These are phyloP conservation scores for Podotricha telesiphe DNA, from an alignment of 2,888 invertebrate species.

Conservation along the genomic window DNA sequence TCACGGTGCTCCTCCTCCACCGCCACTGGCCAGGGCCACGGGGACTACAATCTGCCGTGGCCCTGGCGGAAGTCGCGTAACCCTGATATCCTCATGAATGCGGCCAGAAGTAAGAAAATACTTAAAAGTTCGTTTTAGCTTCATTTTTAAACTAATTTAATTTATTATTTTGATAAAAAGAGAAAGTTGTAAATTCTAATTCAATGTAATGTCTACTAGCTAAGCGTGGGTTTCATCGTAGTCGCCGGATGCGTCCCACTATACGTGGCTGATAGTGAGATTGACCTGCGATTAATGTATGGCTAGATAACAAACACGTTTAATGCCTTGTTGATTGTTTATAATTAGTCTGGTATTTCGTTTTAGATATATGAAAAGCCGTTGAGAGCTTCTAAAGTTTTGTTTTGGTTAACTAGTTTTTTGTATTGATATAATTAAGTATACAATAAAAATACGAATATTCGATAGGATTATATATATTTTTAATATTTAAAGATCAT, in stretches of 20 bases:
- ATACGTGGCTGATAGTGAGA: slow-evolving; percentile 8
- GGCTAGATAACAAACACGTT: slow-evolving; percentile 9
- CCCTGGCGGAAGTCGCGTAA: too few relatives aligned
- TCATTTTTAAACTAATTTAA: too few relatives aligned
- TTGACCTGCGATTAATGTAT: slow-evolving; percentile 12
- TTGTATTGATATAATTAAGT: background rate
- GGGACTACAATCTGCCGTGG: too few relatives aligned
- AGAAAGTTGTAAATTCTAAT: background rate
- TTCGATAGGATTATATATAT: background rate
- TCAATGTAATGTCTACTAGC: background rate
- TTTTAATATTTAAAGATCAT: too few relatives aligned
- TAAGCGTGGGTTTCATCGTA: slow-evolving; percentile 11
- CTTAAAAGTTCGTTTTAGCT: too few relatives aligned
- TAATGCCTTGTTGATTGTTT: slow-evolving; percentile 14
- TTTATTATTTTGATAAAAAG: background rate
- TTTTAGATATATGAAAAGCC: background rate
- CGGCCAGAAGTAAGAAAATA: too few relatives aligned
- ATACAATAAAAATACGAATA: background rate
- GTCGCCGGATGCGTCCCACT: slow-evolving; percentile 18
- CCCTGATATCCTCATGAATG: too few relatives aligned
- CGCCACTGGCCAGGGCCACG: too few relatives aligned
- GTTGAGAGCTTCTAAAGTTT: background rate
- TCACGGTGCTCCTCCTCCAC: too few relatives aligned
- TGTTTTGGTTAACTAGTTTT: background rate
- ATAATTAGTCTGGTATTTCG: slow-evolving; percentile 1